Conservation (phyloP, 2,113 vertebrate species). For the Kryptolebias marmoratus region DNA sequence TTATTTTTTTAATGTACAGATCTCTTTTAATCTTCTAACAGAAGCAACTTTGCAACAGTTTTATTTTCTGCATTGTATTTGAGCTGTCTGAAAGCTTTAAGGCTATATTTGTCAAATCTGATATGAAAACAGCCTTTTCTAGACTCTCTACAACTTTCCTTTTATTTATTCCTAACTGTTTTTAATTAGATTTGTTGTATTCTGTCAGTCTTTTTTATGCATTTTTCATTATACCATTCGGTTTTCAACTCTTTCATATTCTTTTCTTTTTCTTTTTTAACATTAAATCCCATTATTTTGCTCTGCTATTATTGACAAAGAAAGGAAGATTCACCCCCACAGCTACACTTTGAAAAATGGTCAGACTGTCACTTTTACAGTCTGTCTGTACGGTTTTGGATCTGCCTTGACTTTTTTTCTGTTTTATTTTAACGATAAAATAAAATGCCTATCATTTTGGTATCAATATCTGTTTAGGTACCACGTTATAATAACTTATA, state of each 20-base stretch:
- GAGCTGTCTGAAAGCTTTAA: constrained; percentile 8
- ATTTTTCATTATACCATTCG: not conserved
- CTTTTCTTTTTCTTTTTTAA: not conserved
- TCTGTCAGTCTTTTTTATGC: not conserved
- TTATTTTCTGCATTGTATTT: not conserved
- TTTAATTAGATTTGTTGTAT: not conserved
- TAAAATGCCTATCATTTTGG: not conserved
- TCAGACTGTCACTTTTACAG: too few species aligned
- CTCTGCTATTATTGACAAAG: not conserved
- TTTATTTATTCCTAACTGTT: constrained; percentile 1
- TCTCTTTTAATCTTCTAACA: constrained; percentile 53
- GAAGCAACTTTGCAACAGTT: constrained; percentile 6
- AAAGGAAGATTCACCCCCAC: not conserved
- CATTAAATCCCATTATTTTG: not conserved
- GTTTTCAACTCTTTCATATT: not conserved
- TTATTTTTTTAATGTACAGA: constrained; percentile 8
- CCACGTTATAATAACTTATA: too few species aligned
- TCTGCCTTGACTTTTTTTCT: not conserved
- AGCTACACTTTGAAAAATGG: too few species aligned
- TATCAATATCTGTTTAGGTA: constrained; percentile 6
- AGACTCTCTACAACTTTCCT: not conserved
- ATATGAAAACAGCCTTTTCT: constrained; percentile 16
- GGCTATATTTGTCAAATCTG: constrained; percentile 16
- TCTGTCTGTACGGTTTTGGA: not conserved
- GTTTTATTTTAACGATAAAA: not conserved